Percentiles rank a stretch among this genome's conserved stretches.
These are phyloP conservation scores for Malurus cyaneus DNA, from an alignment of 2,113 vertebrate species.

Conservation along the genomic window DNA sequence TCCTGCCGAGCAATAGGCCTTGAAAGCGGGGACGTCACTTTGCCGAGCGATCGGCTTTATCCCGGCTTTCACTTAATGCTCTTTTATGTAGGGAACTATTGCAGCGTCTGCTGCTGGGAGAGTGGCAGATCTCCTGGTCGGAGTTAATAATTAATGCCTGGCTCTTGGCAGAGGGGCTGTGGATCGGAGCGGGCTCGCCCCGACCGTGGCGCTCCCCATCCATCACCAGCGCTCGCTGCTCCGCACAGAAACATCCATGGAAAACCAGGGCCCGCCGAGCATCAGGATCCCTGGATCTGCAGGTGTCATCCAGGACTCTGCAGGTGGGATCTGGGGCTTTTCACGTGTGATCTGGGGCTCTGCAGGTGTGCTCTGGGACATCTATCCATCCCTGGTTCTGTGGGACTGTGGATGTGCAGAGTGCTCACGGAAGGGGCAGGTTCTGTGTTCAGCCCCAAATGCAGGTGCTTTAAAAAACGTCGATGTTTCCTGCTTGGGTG, in stretches of 20 bases:
- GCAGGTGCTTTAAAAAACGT: background rate
- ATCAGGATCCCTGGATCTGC: background rate
- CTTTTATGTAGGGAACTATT: constrained; percentile 17
- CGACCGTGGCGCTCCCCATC: background rate
- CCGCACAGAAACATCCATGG: background rate
- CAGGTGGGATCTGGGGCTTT: background rate
- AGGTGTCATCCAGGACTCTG: background rate
- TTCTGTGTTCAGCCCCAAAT: background rate
- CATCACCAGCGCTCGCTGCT: background rate
- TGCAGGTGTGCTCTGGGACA: fast-evolving
- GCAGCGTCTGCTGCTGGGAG: background rate
- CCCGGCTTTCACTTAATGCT: background rate
- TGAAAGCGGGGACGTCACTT: background rate
- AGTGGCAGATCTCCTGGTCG: background rate
- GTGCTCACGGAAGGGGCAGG: background rate
- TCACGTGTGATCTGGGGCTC: background rate
- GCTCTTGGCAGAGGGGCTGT: constrained; percentile 3
- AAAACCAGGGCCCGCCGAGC: background rate
- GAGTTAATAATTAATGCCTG: constrained; percentile 53
- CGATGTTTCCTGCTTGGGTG: background rate
- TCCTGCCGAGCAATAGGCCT: constrained; percentile 16
- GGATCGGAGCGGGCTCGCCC: background rate
- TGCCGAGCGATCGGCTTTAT: background rate
- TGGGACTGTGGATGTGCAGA: fast-evolving
- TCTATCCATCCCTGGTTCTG: background rate